phyloP scores from a whole-genome alignment of 2,797 vertebrate genomes.

The Lycodopsis pacificus region DNA sequence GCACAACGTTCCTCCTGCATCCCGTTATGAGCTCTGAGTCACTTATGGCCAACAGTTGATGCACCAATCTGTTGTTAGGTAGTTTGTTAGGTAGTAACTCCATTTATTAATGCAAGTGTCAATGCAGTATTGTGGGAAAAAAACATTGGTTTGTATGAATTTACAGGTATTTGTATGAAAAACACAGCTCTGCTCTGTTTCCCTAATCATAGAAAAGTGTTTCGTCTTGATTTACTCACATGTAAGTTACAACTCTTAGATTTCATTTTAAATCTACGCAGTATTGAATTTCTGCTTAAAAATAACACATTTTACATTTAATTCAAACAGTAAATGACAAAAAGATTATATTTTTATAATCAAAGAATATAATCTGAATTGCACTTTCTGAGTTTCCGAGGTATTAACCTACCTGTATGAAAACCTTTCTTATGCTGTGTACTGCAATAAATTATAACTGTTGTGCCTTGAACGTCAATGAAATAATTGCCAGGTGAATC shows the following conservation, averaged over 20 bases:
- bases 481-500: slow-evolving; percentile 32
- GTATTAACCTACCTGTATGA: slow-evolving; percentile 27
- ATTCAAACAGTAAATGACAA: neutral
- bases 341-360: slow-evolving; percentile 20
- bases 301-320: neutral
- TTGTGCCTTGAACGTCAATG: slow-evolving; percentile 37
- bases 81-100: slow-evolving; percentile 45
- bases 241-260: neutral
- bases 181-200: slow-evolving; percentile 22
- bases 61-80: slow-evolving; percentile 32
- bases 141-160: slow-evolving; percentile 23
- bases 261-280: slow-evolving; percentile 16
- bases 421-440: slow-evolving; percentile 24
- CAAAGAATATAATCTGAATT: slow-evolving; percentile 38
- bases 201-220: neutral
- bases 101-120: slow-evolving; percentile 59
- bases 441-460: neutral
- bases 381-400: slow-evolving; percentile 43
- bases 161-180: slow-evolving; percentile 57
- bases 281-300: slow-evolving; percentile 9
- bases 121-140: slow-evolving; percentile 56
- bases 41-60: slow-evolving; percentile 35
- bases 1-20: slow-evolving; percentile 50
- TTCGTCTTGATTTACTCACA: slow-evolving; percentile 28
- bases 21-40: slow-evolving; percentile 22